Evolutionary conservation across 2,797 vertebrate genomes (phyloP).

Genomic region (Mallotus villosus): DNA sequence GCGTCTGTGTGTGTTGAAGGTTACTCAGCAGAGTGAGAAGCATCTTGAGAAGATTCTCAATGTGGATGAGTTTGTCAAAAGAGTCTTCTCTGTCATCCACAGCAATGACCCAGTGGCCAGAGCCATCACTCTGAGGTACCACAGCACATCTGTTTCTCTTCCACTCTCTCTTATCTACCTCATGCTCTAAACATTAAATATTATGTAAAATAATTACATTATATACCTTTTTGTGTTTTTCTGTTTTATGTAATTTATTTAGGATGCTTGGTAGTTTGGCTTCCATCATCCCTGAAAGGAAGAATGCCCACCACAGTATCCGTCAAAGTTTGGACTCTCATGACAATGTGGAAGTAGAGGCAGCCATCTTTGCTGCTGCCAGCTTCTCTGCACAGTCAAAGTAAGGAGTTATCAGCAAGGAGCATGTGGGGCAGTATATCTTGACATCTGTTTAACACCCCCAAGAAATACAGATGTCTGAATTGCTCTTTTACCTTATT

Average conservation of each 20-base stretch:
- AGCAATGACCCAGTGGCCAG: conserved; percentile 97
- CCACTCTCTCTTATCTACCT: too few species aligned
- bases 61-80: conserved; percentile 98
- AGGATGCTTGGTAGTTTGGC: conserved; percentile 98
- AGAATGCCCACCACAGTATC: conserved; percentile 97
- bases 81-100: conserved; percentile 97
- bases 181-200: neutral
- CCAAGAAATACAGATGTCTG: too few species aligned
- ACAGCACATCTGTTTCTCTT: neutral
- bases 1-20: conserved; percentile 94
- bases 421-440: too few species aligned
- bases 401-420: conserved; percentile 67
- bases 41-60: conserved; percentile 98
- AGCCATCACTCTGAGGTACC: conserved; percentile 93
- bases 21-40: conserved; percentile 99
- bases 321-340: conserved; percentile 97
- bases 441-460: too few species aligned
- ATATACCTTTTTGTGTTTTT: neutral
- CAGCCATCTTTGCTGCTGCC: conserved; percentile 94
- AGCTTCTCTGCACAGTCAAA: conserved; percentile 98
- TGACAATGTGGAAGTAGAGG: conserved; percentile 97
- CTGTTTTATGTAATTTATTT: conserved; percentile 13
- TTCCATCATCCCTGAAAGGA: conserved; percentile 96
- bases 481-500: neutral
- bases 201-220: neutral